phyloP scores from a whole-genome alignment of 2,797 vertebrate genomes.

The Galago senegalensis region DNA sequence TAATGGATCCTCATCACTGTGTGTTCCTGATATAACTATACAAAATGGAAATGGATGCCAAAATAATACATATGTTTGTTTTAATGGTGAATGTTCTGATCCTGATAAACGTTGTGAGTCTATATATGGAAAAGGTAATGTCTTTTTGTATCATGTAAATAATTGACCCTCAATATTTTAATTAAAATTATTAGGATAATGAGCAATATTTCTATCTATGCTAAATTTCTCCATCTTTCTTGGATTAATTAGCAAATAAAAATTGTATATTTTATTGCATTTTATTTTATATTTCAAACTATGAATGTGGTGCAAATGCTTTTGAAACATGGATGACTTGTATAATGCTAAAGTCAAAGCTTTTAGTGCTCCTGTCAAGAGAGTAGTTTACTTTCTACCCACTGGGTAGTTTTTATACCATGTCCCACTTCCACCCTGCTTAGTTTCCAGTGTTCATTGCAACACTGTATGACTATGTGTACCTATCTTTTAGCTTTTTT shows the following conservation, averaged over 20 bases:
- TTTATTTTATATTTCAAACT: not conserved
- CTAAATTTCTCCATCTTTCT: not conserved
- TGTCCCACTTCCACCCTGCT: not conserved
- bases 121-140: constrained; percentile 77
- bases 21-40: constrained; percentile 58
- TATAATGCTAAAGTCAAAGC: too few relatives aligned
- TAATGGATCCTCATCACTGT: constrained; percentile 60
- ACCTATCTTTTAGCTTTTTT: not conserved
- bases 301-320: not conserved
- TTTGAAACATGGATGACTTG: too few relatives aligned
- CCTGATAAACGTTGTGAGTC: constrained; percentile 48
- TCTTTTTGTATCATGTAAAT: constrained; percentile 36
- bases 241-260: not conserved
- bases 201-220: not conserved
- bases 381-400: not conserved
- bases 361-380: not conserved
- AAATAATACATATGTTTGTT: not conserved
- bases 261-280: not conserved
- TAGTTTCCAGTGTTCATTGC: not conserved
- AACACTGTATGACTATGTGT: not conserved
- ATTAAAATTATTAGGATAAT: not conserved
- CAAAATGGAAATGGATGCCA: constrained; percentile 6
- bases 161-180: constrained; percentile 1
- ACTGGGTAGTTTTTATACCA: not conserved
- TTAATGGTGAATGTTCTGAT: constrained; percentile 69